Evolutionary conservation across 2,797 vertebrate species (phyloP).

Genomic region (Acomys russatus): DNA sequence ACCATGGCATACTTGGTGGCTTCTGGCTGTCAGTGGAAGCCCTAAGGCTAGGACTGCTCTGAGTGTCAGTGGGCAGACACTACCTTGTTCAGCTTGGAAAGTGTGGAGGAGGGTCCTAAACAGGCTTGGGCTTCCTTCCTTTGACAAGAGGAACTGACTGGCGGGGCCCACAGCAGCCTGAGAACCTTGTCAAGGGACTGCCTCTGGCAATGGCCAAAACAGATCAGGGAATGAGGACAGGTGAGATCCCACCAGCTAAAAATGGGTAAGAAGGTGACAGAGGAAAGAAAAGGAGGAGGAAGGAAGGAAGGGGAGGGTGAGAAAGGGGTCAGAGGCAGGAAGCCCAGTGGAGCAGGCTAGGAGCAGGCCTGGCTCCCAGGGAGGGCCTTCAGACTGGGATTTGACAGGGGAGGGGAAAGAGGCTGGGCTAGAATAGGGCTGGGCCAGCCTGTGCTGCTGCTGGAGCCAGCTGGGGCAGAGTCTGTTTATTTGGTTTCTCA

Average conservation of each 20-base stretch:
- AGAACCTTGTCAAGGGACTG: neutral
- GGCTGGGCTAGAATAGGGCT: slow-evolving; percentile 61
- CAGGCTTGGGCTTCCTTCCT: slow-evolving; percentile 11
- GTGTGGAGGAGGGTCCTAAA: neutral
- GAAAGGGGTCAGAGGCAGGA: slow-evolving; percentile 51
- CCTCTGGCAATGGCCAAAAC: slow-evolving; percentile 47
- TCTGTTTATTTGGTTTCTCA: slow-evolving; percentile 83
- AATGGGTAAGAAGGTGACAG: slow-evolving; percentile 72
- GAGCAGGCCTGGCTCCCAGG: neutral
- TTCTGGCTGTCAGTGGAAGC: slow-evolving; percentile 31
- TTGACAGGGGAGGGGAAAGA: slow-evolving; percentile 32
- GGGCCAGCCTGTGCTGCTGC: slow-evolving; percentile 70
- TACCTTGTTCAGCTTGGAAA: slow-evolving; percentile 18
- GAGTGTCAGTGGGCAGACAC: neutral
- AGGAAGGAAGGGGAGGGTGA: slow-evolving; percentile 66
- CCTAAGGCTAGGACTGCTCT: neutral
- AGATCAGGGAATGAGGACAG: slow-evolving; percentile 58
- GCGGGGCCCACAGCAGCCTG: slow-evolving; percentile 15
- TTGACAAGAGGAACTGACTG: neutral
- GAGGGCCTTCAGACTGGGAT: slow-evolving; percentile 28
- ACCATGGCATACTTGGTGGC: neutral
- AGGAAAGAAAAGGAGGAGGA: slow-evolving; percentile 66
- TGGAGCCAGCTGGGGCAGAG: slow-evolving; percentile 82
- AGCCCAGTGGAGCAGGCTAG: slow-evolving; percentile 24
- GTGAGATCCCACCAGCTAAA: slow-evolving; percentile 71